Percentiles rank a stretch among this genome's conserved stretches.
Conservation (phyloP, 2,888 invertebrate species). For the Lithophane semibrunnea region DNA sequence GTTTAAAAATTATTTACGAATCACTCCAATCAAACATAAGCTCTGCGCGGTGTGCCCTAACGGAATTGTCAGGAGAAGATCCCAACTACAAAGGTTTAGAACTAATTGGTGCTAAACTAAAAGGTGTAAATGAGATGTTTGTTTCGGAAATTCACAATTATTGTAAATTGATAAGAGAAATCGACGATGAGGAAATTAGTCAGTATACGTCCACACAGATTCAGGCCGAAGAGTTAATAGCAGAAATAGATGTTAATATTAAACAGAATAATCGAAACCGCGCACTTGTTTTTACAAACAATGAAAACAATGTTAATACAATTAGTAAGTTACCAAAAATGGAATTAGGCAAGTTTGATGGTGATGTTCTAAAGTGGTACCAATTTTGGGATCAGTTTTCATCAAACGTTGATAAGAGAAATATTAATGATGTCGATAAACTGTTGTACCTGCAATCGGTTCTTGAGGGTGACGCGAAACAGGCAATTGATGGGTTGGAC, state of each 20-base stretch:
- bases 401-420: slow-evolving; percentile 11
- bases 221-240: no score
- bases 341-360: slow-evolving; percentile 2
- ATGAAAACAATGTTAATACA: not conserved
- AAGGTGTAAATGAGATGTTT: slow-evolving; percentile 5
- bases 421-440: slow-evolving; percentile 11
- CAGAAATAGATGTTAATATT: no score
- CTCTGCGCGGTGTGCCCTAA: not conserved
- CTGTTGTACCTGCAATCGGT: not conserved
- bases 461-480: not conserved
- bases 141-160: slow-evolving; percentile 4
- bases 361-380: slow-evolving; percentile 9
- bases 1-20: not conserved
- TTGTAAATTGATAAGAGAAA: slow-evolving; percentile 4
- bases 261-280: not conserved
- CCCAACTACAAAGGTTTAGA: not conserved
- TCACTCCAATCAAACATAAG: not conserved
- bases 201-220: no score
- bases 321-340: slow-evolving; percentile 2
- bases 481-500: not conserved
- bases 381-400: slow-evolving; percentile 23
- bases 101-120: not conserved
- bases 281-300: not conserved
- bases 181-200: no score
- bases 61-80: not conserved